Percentiles rank a stretch among this genome's conserved stretches.
These are phyloP conservation scores for Yponomeuta sedellus DNA, from an alignment of 2,888 invertebrate genomes.

Conservation along the genomic window DNA sequence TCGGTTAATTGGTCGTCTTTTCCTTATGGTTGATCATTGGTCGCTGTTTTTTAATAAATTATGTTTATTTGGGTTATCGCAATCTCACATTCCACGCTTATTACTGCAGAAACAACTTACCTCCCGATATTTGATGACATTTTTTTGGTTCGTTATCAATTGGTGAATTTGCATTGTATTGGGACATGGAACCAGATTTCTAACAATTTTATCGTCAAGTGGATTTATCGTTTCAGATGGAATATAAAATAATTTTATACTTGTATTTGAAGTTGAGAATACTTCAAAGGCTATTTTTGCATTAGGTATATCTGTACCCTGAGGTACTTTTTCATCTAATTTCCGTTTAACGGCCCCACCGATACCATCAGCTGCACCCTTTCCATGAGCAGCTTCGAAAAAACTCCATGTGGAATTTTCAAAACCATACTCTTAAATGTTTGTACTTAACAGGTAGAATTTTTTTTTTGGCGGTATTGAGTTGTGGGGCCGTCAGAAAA, in stretches of 20 bases:
- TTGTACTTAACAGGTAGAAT: conserved; percentile 13
- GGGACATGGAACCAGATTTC: conserved; percentile 11
- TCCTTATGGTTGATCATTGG: background rate
- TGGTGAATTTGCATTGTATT: conserved; percentile 14
- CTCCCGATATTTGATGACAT: background rate
- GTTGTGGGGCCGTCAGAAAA: conserved; percentile 14
- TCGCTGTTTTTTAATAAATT: background rate
- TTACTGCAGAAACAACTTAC: background rate
- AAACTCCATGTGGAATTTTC: conserved; percentile 13
- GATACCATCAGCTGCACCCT: conserved; percentile 18
- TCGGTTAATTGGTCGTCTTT: background rate
- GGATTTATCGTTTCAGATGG: conserved; percentile 12
- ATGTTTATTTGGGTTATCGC: background rate
- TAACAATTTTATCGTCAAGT: conserved; percentile 8
- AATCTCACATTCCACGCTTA: background rate
- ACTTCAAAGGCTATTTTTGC: conserved; percentile 10
- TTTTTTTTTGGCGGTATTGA: conserved; percentile 17
- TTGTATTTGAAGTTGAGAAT: conserved; percentile 12
- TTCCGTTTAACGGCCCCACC: conserved; percentile 18
- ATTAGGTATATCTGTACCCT: conserved; percentile 14
- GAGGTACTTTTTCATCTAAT: conserved; percentile 13
- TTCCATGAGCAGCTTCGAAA: conserved; percentile 17
- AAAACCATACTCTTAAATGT: conserved; percentile 14
- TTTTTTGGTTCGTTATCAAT: conserved; percentile 4
- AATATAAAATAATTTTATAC: conserved; percentile 16